Evolutionary conservation across 2,113 vertebrate genomes (phyloP), one percentile per base, ranked within the genome.

Genomic region (Neotoma lepida): DNA sequence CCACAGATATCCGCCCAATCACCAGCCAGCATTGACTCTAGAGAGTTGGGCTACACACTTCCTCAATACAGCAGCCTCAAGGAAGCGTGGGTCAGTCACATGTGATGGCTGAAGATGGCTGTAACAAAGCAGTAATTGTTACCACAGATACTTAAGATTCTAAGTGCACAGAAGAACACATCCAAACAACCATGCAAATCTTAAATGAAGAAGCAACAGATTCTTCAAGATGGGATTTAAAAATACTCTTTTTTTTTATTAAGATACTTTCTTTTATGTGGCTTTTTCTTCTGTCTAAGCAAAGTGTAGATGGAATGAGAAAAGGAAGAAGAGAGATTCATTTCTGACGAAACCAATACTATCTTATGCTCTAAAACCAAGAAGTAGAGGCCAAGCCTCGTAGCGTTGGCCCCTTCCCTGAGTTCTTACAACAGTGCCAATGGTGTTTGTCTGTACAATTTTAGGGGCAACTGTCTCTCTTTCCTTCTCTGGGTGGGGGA

Each of bases 31-130:
- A 96, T 96, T 97, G 96, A 98, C 97, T 98, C 98, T 97, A 97
- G 97, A 97, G 97, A 98, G 91, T 97, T 96, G 96, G 96, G 92
- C 89, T 64, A 93, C 97, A 97, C 92, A 97, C 98, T 99, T 99
- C 98, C 98, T 98, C 97, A 98, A 97, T 97, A 97, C 92, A 93
- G 90, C 97, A 98, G 97, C 97, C 97, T 97, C 97, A 93, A 98
- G 98, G 98, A 98, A 98, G 97, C 90, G 81, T 94, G 95, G 96
- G 97, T 96, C 98, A 96, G 97, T 96, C 97, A 97, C 95, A 96
- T 88, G 92, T 93, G 96, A 97, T 95, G 94, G 91, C 96, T 93
- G 96, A 96, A 94, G 89, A 96, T 93, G 96, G 94, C 30, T 70
- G 88, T 78, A 97, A 98, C 98, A 98, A 97, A 95, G 88, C 94